Evolutionary conservation across 1,140 invertebrate species (phyloP).

Genomic region (Lanistes nyassanus): DNA sequence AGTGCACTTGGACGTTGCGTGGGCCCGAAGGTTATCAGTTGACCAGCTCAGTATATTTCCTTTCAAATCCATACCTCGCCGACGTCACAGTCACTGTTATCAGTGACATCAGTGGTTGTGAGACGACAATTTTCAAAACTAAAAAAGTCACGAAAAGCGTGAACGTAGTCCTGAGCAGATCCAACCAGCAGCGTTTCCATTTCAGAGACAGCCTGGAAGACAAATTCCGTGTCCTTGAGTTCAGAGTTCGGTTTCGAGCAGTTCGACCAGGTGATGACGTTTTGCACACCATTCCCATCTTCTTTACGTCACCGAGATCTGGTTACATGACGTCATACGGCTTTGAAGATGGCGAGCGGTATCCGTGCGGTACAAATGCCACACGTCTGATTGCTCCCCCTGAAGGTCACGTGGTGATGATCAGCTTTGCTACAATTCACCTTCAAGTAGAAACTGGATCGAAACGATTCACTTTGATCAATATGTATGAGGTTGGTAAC

Average conservation of each 20-base stretch:
- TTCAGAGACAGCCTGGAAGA: not conserved
- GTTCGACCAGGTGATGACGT: too few species aligned
- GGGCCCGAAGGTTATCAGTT: too few species aligned
- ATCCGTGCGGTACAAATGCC: not conserved
- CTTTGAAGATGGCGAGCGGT: not conserved
- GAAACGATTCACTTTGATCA: not conserved
- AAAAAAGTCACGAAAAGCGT: too few species aligned
- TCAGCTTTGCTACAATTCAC: not conserved
- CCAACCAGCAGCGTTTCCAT: too few species aligned
- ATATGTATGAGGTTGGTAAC: not conserved
- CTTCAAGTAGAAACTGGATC: not conserved
- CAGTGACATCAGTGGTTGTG: too few species aligned
- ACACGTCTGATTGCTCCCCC: not conserved
- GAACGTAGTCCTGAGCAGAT: too few species aligned
- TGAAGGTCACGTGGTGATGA: constrained; percentile 2
- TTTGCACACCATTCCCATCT: not conserved
- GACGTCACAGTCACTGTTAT: too few species aligned
- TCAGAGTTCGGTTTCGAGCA: not conserved
- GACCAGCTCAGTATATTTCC: too few species aligned
- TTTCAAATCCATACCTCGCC: too few species aligned
- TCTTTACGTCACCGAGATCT: not conserved
- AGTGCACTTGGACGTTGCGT: too few species aligned
- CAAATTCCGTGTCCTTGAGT: not conserved
- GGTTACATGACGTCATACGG: not conserved
- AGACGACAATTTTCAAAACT: too few species aligned